Conservation (phyloP, 2,113 vertebrate species). For the Synodontis membranacea region DNA sequence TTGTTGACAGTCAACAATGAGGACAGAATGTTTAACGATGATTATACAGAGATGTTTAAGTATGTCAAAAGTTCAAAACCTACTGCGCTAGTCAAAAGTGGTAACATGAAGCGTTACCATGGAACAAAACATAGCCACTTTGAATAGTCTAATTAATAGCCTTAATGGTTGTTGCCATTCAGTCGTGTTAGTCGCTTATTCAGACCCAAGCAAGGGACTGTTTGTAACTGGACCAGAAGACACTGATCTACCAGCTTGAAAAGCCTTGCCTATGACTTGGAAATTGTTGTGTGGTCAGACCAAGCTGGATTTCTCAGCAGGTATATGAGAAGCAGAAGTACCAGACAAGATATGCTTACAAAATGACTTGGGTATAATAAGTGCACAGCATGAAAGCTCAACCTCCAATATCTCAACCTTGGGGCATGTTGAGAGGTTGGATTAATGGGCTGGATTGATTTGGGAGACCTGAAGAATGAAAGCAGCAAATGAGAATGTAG, state of each 20-base stretch:
- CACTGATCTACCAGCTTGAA: background rate
- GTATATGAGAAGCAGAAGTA: constrained; percentile 8
- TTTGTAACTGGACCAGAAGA: background rate
- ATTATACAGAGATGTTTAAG: background rate
- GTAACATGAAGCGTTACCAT: background rate
- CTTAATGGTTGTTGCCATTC: background rate
- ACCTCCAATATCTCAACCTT: constrained; percentile 41
- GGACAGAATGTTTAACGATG: background rate
- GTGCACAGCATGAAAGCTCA: constrained; percentile 43
- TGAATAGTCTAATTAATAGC: background rate
- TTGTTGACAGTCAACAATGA: background rate
- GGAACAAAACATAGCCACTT: background rate
- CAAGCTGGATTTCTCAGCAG: background rate
- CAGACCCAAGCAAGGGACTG: background rate
- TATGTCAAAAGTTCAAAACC: background rate
- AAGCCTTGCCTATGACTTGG: background rate
- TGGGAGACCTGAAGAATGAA: constrained; percentile 43
- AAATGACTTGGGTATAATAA: constrained; percentile 48
- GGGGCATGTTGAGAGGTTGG: constrained; percentile 18
- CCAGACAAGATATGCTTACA: constrained; percentile 51
- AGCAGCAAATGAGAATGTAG: constrained; percentile 56
- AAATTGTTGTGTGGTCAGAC: background rate
- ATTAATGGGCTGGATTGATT: background rate
- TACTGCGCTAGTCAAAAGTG: background rate
- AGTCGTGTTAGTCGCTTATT: background rate